Percentiles rank a stretch among this genome's conserved stretches.
Evolutionary conservation across 2,888 invertebrate species (phyloP).

Genomic region (Metopia argyrocephala): DNA sequence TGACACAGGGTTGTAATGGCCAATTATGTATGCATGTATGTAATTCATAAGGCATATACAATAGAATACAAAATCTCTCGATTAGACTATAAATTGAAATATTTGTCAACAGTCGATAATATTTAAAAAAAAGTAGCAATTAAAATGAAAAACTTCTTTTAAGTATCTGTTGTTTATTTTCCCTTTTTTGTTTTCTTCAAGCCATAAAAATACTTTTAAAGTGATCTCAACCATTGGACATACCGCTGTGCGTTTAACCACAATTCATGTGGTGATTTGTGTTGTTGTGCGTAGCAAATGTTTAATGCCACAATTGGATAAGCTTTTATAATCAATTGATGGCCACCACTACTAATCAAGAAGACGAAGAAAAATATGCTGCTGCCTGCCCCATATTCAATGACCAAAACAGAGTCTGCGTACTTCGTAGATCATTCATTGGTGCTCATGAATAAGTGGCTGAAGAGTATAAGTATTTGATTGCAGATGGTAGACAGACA

Average conservation of each 20-base stretch:
- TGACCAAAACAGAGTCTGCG: background rate
- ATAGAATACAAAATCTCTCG: too few species aligned
- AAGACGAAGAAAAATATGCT: background rate
- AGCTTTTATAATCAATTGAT: conserved; percentile 62
- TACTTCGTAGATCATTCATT: background rate
- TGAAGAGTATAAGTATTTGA: background rate
- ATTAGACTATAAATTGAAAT: too few species aligned
- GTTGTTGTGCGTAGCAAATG: conserved; percentile 64
- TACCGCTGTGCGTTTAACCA: conserved; percentile 62
- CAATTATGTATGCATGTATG: too few species aligned
- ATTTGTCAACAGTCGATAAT: too few species aligned
- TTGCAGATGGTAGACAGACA: conserved; percentile 30
- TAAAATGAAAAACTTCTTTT: background rate
- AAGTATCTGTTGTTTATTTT: background rate
- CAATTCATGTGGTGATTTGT: conserved; percentile 61
- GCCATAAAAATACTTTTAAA: conserved; percentile 44
- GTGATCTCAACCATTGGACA: conserved; percentile 39
- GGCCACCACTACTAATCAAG: background rate
- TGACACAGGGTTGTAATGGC: too few species aligned
- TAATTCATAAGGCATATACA: too few species aligned
- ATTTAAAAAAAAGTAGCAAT: background rate
- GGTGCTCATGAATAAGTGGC: background rate
- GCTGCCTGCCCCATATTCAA: background rate
- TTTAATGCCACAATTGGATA: conserved; percentile 59
- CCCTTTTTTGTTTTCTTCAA: background rate